These are phyloP conservation scores for Pogoniulus pusillus DNA, from an alignment of 2,797 vertebrate genomes.

Conservation along the genomic window DNA sequence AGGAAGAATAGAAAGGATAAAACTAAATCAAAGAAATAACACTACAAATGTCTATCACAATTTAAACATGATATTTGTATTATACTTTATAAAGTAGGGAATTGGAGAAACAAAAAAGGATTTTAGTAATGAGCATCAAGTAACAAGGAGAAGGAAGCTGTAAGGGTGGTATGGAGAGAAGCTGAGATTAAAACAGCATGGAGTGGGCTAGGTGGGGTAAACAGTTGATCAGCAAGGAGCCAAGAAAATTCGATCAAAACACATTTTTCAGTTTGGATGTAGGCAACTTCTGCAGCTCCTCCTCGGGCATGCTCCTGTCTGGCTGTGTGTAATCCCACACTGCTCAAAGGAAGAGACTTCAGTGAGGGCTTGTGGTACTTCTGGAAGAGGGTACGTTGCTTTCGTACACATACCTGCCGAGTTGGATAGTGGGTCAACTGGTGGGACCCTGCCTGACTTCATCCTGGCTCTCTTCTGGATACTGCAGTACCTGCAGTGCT, in stretches of 20 bases:
- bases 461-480: neutral
- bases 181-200: neutral
- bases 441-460: neutral
- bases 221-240: neutral
- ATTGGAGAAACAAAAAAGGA: neutral
- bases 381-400: neutral
- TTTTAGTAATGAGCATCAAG: neutral
- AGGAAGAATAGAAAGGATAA: neutral
- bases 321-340: neutral
- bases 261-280: neutral
- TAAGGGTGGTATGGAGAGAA: neutral
- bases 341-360: neutral
- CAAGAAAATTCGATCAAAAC: neutral
- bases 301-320: neutral
- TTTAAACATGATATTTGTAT: neutral
- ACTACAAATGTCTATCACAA: neutral
- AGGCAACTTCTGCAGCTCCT: neutral
- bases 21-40: neutral
- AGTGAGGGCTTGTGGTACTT: neutral
- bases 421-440: neutral
- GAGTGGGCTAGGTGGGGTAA: neutral
- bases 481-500: neutral
- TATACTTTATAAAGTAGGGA: neutral
- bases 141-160: neutral
- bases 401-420: accelerated